Conservation (phyloP, 1,140 invertebrate species). For the Drosophila varians region DNA sequence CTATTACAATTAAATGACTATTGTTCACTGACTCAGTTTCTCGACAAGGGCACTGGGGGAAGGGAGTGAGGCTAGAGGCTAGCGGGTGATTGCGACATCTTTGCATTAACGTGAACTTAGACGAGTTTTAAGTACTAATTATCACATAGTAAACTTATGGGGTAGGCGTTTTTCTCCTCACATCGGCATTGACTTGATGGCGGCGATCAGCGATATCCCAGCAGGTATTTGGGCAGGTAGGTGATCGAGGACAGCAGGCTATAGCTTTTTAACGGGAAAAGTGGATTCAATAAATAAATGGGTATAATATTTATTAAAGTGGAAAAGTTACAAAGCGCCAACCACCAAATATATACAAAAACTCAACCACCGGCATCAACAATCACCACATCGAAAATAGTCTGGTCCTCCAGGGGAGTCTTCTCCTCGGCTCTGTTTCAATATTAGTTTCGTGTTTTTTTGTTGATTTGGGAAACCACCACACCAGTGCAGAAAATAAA, state of each 20-base stretch:
- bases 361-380: constrained; percentile 60
- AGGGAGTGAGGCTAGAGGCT: not conserved
- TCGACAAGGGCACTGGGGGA: constrained; percentile 8
- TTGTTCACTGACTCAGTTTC: constrained; percentile 69
- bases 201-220: constrained; percentile 67
- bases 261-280: constrained; percentile 49
- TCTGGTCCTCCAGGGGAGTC: not conserved
- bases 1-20: constrained; percentile 72
- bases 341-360: constrained; percentile 57
- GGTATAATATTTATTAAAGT: constrained; percentile 38
- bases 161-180: constrained; percentile 38
- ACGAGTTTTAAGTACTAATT: constrained; percentile 64
- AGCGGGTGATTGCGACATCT: constrained; percentile 14
- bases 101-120: constrained; percentile 17
- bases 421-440: constrained; percentile 43
- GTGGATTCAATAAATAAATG: not conserved
- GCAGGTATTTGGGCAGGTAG: constrained; percentile 77
- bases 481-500: constrained; percentile 45
- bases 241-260: constrained; percentile 80
- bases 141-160: constrained; percentile 78
- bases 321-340: constrained; percentile 7
- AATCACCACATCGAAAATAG: constrained; percentile 46
- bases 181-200: constrained; percentile 54
- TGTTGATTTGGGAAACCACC: constrained; percentile 19
- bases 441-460: constrained; percentile 11